Evolutionary conservation across 2,113 vertebrate genomes (phyloP), one percentile per base, ranked within the genome.

Genomic region (Setophaga coronata): DNA sequence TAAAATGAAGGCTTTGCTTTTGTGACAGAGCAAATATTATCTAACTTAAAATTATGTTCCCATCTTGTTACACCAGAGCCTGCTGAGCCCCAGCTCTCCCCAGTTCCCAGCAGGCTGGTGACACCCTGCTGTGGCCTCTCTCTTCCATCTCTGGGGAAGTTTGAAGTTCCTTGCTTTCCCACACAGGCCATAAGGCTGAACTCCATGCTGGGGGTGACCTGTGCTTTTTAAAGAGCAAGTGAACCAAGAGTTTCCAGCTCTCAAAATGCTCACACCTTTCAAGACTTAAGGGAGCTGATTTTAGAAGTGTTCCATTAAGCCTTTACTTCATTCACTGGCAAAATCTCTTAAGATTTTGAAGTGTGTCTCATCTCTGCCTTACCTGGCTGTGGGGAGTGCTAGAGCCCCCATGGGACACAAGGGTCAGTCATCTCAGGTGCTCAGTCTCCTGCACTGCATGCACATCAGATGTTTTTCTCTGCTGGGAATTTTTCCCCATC

Each of bases 341-440:
- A 53, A 58, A 54, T 33, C 25, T 78, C 65, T 19, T 15, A 9
- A 71, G 14, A 57, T 6, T 5, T 80, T 80, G 43, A 65, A 57
- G 12, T 25, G 28, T 78, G 18, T 31, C 79, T 87, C 36, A 43
- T 61, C 18, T 53, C 51, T 60, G 38, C 21, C 71, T 21, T 14
- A 54, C 43, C 33, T 76, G 20, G 42, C 47, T 47, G 20, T 6
- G 28, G 16, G 25, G 25, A 87, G 9, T 33, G 60, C 65, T 45
- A 7, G 17, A 87, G 56, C 29, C 45, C 18, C 36, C 34, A 6
- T 0, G 0, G 56, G 65, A 50, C 65, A 45, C 8, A 2, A 2
- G 18, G 15, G 18, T 53, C 70, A 53, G 56, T 14, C 57, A 74
- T 38, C 56, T 78, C 42, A 43, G 47, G 29, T 26, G 13, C 69